Evolutionary conservation across 2,113 vertebrate genomes (phyloP).

Genomic region (Halichoeres trimaculatus): DNA sequence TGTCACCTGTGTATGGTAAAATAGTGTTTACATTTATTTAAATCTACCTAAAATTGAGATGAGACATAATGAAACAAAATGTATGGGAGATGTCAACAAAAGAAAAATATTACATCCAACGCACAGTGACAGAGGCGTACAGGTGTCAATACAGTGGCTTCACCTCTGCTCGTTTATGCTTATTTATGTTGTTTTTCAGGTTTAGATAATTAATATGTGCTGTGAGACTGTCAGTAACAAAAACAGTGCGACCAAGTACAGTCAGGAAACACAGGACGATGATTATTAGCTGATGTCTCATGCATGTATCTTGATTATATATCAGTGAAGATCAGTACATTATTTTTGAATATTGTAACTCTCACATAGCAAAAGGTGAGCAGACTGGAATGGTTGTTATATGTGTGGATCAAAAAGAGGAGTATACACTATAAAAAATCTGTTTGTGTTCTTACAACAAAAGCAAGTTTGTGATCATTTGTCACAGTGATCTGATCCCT

Average conservation of each 20-base stretch:
- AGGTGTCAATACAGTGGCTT: conserved; percentile 27
- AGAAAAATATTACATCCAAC: conserved; percentile 39
- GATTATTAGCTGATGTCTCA: conserved; percentile 67
- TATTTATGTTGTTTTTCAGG: conserved; percentile 31
- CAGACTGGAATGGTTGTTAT: conserved; percentile 64
- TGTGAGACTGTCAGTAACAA: conserved; percentile 51
- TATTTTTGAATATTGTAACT: conserved; percentile 45
- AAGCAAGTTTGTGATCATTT: conserved; percentile 74
- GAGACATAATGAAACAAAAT: conserved; percentile 27
- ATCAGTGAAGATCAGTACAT: conserved; percentile 52
- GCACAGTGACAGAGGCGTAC: conserved; percentile 25
- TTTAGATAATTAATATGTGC: conserved; percentile 60
- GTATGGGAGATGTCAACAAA: conserved; percentile 28
- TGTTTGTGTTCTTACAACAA: conserved; percentile 60
- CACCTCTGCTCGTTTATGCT: conserved; percentile 24
- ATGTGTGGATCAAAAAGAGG: conserved; percentile 57
- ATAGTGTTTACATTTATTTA: conserved; percentile 30
- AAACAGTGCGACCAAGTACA: conserved; percentile 53
- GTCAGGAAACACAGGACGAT: conserved; percentile 46
- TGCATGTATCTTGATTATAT: conserved; percentile 66
- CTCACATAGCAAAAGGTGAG: conserved; percentile 57
- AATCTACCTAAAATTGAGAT: conserved; percentile 27
- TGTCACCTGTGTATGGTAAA: conserved; percentile 6
- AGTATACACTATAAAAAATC: conserved; percentile 54
- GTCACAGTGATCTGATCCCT: conserved; percentile 55